Evolutionary conservation across 2,888 invertebrate species (phyloP).

Genomic region (Cerceris rybyensis): DNA sequence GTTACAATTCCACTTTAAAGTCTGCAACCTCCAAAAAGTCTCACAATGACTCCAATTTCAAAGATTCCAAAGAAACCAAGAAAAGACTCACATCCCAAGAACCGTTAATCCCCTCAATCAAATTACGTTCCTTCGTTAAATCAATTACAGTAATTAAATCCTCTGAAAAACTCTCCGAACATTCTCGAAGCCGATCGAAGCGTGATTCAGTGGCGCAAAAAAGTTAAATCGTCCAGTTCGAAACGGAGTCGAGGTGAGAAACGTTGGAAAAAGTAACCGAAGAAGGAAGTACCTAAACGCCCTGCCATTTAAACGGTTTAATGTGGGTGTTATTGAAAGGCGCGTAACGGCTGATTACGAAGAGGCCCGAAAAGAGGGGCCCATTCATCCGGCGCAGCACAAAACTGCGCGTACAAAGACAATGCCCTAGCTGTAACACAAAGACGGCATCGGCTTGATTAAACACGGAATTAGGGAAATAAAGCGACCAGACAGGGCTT

Average conservation of each 20-base stretch:
- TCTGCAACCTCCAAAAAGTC: no score
- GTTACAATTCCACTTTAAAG: no score
- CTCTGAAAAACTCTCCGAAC: no score
- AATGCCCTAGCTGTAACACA: conserved; percentile 65
- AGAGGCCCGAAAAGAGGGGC: conserved; percentile 57
- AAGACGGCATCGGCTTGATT: conserved; percentile 75
- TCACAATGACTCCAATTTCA: no score
- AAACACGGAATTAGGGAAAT: conserved; percentile 78
- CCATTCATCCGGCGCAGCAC: conserved; percentile 59
- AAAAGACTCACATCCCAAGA: no score
- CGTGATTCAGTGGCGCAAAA: no score
- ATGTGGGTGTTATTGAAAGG: conserved; percentile 59
- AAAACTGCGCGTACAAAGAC: conserved; percentile 72
- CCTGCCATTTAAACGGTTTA: conserved; percentile 61
- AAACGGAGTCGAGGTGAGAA: background rate
- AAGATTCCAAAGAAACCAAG: no score
- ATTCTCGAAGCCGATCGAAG: no score
- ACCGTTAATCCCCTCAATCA: no score
- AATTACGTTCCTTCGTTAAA: no score
- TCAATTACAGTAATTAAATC: no score
- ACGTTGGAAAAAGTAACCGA: conserved; percentile 33
- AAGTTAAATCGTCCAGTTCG: background rate
- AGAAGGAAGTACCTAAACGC: conserved; percentile 15
- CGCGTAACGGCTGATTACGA: conserved; percentile 77
- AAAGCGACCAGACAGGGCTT: conserved; percentile 54